Evolutionary conservation across 2,797 vertebrate genomes (phyloP), one percentile per base, ranked within the genome.

Genomic region (Notoglanidium macrostoma): DNA sequence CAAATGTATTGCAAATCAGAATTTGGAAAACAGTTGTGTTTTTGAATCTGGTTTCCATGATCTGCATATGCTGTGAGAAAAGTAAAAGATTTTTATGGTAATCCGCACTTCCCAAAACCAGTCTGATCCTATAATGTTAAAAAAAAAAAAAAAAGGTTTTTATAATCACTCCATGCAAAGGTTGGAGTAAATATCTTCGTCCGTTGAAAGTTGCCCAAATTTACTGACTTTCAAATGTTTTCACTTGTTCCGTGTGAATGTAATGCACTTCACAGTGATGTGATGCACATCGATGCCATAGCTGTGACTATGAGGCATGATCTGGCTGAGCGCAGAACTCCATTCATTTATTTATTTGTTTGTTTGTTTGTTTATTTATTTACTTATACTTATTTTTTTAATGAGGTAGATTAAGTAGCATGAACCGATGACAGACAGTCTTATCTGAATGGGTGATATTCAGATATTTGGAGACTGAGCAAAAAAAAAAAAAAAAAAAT

Each of bases 11-110:
- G 5, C 65, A 29, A 15, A 32, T 68, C 29, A 68, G 17, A 40
- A 21, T 72, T 72, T 72, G 68, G 15, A 73, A 72, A 73, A 73
- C 72, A 12, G n/a, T 67, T 67, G 67, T 73, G 44, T 17, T 46
- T 26, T 46, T 49, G 11, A 72, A 7, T 21, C 35, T 44, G 68
- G 2, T 40, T 40, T 70, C 17, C 17, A 4, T 17, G 7, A 7
- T 70, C 2, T 70, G 63, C 26, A 65, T 72, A 1, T 23, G 35
- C 21, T 51, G 26, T 76, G 4, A 76, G 46, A 51, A 76, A n/a
- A 76, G 23, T 76, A 15, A 76, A 76, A 29, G 12, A 17, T 51
- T 54, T 76, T 14, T 6, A 1, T 40, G 5, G 32, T 3, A 1
- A 8, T 23, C 12, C 1, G 17, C 35, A 21, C 17, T 21, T 72